Percentiles rank a stretch among this genome's conserved stretches.
Conservation (phyloP, 2,113 vertebrate species). For the Eulemur macaco region DNA sequence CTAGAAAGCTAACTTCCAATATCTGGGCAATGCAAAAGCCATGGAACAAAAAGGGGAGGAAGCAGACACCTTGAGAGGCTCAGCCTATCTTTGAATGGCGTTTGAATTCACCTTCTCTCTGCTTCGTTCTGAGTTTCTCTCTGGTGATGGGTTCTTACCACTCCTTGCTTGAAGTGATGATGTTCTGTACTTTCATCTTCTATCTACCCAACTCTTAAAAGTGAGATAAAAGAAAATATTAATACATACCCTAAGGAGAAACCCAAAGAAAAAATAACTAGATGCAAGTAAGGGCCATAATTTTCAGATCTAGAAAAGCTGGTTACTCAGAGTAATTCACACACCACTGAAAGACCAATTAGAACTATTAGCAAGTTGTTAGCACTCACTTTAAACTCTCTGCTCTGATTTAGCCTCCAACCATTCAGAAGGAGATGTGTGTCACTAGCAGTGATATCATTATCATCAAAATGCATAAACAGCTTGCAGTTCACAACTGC, state of each 20-base stretch:
- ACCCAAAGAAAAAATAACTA: neutral
- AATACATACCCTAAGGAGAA: conserved; percentile 30
- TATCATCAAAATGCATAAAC: conserved; percentile 13
- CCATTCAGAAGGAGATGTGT: neutral
- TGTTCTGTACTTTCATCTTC: neutral
- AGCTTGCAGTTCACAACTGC: neutral
- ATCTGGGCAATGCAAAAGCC: neutral
- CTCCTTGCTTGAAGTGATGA: neutral
- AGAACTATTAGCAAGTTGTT: conserved; percentile 54
- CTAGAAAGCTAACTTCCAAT: neutral
- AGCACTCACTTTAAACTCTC: conserved; percentile 27
- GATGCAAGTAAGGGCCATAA: neutral
- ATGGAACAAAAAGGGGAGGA: neutral
- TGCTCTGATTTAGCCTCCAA: neutral
- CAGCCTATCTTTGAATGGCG: no score
- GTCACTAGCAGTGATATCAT: neutral
- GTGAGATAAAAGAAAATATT: conserved; percentile 53
- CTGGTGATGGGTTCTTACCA: neutral
- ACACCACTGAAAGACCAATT: conserved; percentile 47
- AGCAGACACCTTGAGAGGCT: no score
- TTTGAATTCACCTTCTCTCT: neutral
- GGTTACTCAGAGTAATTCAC: conserved; percentile 52
- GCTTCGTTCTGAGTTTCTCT: neutral
- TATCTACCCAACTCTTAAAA: neutral
- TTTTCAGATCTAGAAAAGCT: conserved; percentile 33